Base-by-base conservation (phyloP, 1,140 invertebrate species). In the Ylistrum balloti region DNA sequence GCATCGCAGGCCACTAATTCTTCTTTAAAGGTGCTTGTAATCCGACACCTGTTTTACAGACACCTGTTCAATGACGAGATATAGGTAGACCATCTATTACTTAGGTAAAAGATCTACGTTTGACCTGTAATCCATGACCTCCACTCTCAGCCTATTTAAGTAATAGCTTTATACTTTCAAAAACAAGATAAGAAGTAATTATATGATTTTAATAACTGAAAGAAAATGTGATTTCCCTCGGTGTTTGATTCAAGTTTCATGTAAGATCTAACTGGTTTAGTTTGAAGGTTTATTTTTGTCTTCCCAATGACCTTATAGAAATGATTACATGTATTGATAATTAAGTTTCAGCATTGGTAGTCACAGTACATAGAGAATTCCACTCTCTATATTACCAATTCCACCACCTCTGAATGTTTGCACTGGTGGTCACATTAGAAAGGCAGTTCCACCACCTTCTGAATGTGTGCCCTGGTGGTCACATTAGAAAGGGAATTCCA, bases 41-140 rank as follows among this genome's bases (percentile, higher is more conserved):
- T 74, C 22, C 11, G 56, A n/a, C 56, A 74, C 56, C 56, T 74
- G 56, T 74, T 74, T n/a, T 11, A 74, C 5, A 22, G n/a, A n/a
- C 56, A 74, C 56, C 56, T 74, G 56, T 74, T n/a, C 56, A n/a
- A 28, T 74, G 56, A 74, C n/a, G 56, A 74, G 56, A n/a, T 74
- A 74, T 28, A 74, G 56, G 56, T 74, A 74, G 56, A 5, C 56
- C n/a, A n/a, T 74, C 56, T 7, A 74, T 74, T 74, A 74, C 56
- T 74, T n/a, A 74, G 56, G 56, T 74, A 74, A 74, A 9, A 45
- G 17, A 17, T 17, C 41, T 17, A 5, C 5, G 35, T 13, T 38
- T 38, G n/a, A 48, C 45, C 15, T 74, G 56, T 74, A 74, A 5
- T 28, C 22, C n/a, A 28, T 22, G 56, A 3, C n/a, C 17, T 74